These are phyloP conservation scores for Alentia gelatinosa DNA, from an alignment of 2,888 invertebrate species.

Conservation along the genomic window DNA sequence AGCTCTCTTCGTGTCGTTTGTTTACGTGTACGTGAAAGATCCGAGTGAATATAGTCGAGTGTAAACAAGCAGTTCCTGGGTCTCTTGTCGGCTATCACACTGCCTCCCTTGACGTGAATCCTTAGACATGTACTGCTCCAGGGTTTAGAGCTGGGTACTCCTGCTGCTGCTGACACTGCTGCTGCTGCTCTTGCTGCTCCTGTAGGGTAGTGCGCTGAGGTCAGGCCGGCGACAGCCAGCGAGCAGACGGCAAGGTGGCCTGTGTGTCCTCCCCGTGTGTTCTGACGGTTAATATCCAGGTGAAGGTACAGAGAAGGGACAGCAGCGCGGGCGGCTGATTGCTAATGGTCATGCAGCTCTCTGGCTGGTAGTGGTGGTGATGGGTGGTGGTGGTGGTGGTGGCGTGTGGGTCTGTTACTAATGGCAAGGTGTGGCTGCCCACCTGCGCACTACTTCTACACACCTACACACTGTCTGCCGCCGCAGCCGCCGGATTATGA, in stretches of 20 bases:
- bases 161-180: not conserved
- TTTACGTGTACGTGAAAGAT: no score
- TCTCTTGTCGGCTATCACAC: no score
- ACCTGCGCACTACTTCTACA: not conserved
- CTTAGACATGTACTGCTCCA: no score
- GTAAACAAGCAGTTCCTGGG: no score
- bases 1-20: no score
- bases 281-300: not conserved
- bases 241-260: not conserved
- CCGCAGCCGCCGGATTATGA: not conserved
- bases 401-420: not conserved
- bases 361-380: not conserved
- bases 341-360: not conserved
- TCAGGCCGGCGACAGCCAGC: not conserved
- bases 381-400: not conserved
- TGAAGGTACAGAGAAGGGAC: not conserved
- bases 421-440: not conserved
- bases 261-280: not conserved
- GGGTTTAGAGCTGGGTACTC: not conserved
- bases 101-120: no score
- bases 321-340: not conserved
- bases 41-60: no score
- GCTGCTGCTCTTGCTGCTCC: not conserved
- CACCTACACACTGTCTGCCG: not conserved
- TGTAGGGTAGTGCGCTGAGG: not conserved